Percentiles rank a stretch among this genome's conserved stretches.
phyloP scores from a whole-genome alignment of 2,113 vertebrate species.

The Hippopotamus amphibius region DNA sequence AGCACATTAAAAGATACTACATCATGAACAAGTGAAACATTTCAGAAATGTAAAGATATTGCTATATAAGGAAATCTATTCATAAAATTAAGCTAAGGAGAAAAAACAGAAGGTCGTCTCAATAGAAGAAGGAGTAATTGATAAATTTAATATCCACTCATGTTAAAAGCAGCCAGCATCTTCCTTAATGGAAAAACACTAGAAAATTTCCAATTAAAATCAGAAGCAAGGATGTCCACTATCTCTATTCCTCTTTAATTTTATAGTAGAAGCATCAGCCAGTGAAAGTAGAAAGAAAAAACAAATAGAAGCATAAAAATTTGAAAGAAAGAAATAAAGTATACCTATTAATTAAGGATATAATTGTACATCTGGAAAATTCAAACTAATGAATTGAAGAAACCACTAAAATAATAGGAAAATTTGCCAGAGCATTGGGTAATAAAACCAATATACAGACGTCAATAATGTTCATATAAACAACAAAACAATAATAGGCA shows the following conservation, averaged over 20 bases:
- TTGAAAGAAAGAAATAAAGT: background rate
- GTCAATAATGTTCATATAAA: background rate
- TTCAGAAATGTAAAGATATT: conserved; percentile 28
- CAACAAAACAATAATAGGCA: background rate
- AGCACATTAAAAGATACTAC: background rate
- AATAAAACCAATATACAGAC: background rate
- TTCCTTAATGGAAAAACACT: background rate
- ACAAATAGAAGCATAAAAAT: background rate
- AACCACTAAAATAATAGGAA: background rate
- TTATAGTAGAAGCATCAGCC: background rate
- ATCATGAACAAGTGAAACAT: background rate
- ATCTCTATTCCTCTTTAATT: background rate
- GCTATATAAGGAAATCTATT: background rate
- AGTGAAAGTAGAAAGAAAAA: background rate
- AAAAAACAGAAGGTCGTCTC: background rate
- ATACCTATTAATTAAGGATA: background rate
- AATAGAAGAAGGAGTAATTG: background rate
- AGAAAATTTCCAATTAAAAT: background rate
- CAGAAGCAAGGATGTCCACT: background rate
- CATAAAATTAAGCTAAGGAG: background rate
- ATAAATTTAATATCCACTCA: background rate
- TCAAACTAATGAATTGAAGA: background rate
- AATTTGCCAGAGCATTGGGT: background rate
- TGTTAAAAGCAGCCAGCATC: background rate
- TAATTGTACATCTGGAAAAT: background rate